phyloP scores from a whole-genome alignment of 2,888 invertebrate genomes.

The Escarpia spicata region DNA sequence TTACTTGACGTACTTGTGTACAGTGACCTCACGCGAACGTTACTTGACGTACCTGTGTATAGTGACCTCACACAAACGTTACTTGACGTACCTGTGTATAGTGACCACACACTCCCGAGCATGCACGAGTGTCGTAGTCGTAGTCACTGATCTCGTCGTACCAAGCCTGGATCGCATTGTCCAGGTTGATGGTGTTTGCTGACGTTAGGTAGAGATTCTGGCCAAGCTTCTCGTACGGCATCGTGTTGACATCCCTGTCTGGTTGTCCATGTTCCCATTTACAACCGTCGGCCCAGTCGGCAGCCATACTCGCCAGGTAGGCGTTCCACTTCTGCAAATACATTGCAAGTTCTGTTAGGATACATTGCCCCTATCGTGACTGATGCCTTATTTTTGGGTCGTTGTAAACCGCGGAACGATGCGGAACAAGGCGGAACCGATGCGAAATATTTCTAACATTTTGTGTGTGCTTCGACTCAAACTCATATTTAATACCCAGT shows the following conservation, averaged over 20 bases:
- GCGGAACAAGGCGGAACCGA: too few relatives aligned
- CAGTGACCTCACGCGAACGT: slow-evolving; percentile 9
- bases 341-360: not conserved
- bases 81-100: slow-evolving; percentile 18
- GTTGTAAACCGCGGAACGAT: too few relatives aligned
- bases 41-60: not conserved
- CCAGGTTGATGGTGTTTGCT: not conserved
- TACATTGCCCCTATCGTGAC: not conserved
- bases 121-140: not conserved
- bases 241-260: not conserved
- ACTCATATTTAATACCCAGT: too few relatives aligned
- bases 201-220: slow-evolving; percentile 28
- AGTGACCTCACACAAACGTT: not conserved
- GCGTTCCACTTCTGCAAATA: slow-evolving; percentile 8
- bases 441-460: too few relatives aligned
- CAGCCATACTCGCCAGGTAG: slow-evolving; percentile 26
- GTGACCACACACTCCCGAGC: slow-evolving; percentile 26
- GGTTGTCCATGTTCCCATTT: slow-evolving; percentile 21
- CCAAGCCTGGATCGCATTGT: slow-evolving; percentile 19
- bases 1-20: not conserved
- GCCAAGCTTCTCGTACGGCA: slow-evolving; percentile 17
- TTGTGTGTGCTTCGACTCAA: too few relatives aligned
- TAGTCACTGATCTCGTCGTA: slow-evolving; percentile 22
- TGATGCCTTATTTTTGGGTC: too few relatives aligned
- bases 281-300: slow-evolving; percentile 24